Conservation (phyloP, 2,888 invertebrate species). For the Andrena hattorfiana region DNA sequence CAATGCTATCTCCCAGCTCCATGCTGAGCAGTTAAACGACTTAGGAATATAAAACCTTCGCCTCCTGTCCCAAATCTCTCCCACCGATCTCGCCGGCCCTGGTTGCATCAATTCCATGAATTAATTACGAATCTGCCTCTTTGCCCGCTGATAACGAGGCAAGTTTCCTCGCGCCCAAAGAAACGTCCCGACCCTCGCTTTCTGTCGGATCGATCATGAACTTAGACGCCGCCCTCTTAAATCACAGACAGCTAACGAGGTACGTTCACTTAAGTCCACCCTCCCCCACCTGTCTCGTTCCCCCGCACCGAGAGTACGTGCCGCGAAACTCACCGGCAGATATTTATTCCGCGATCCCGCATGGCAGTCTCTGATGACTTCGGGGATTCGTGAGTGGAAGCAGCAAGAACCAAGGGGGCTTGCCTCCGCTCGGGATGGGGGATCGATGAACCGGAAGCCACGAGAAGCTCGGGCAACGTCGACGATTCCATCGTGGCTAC, state of each 20-base stretch:
- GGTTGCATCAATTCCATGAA: neutral
- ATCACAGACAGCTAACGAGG: constrained; percentile 71
- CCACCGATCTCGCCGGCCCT: neutral
- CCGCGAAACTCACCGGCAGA: constrained; percentile 67
- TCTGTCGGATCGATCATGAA: constrained; percentile 58
- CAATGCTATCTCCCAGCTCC: no score
- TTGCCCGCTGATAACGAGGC: neutral
- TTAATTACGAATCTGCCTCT: neutral
- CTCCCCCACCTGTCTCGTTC: constrained; percentile 43
- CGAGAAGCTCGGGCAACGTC: constrained; percentile 52
- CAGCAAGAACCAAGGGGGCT: constrained; percentile 56
- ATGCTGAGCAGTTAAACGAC: no score
- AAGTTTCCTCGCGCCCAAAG: neutral
- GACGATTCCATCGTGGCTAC: constrained; percentile 51
- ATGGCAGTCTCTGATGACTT: constrained; percentile 69
- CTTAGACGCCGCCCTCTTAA: constrained; percentile 65
- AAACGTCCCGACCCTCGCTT: neutral
- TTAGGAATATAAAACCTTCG: neutral
- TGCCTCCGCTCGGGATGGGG: constrained; percentile 17
- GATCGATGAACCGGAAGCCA: constrained; percentile 63
- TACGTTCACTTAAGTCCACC: constrained; percentile 67
- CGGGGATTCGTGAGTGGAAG: constrained; percentile 68
- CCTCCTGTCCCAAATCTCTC: neutral
- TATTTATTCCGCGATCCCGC: constrained; percentile 70
- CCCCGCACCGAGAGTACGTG: constrained; percentile 61